Base-by-base conservation (phyloP, 2,113 vertebrate genomes). In the Gnathonemus echidnorhynchus region DNA sequence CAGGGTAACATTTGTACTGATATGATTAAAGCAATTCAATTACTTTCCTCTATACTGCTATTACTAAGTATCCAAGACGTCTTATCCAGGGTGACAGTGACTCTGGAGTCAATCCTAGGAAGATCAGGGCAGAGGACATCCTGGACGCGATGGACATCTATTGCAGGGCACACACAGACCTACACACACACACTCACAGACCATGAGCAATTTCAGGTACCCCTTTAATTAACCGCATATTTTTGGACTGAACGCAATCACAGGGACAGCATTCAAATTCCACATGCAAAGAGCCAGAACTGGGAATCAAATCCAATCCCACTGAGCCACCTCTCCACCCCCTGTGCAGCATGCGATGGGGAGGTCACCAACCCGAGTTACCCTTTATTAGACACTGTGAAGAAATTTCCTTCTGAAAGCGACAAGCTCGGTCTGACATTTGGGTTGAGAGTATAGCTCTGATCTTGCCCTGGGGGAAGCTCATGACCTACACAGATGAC, bases 1-100 rank as follows among this genome's bases (percentile, higher is more conserved):
- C 46, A 66, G 83, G 15, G 85, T 86, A 90, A 86, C 77, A 66
- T 66, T 86, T 86, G 39, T 52, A 6, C 45, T 86, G 24, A 90
- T 90, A 15, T 13, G 56, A 90, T 89, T 83, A 83, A 7, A 53
- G 89, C 53, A 90, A 90, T 85, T 90, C 15, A 62, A 90, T 86
- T 56, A 53, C 74, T 84, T 24, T 39, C 35, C 5, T 50, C 53
- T 62, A 52, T 52, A 66, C 17, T 58, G 39, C 77, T 48, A n/a
- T 46, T 3, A 66, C 2, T 62, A n/a, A 27, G 62, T 70, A 70
- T 70, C 62, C 62, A 70, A 70, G 27, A 70, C 10, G n/a, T 39
- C 74, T 42, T 39, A 42, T 80, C 74, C 31, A 80, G 74, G 74
- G 74, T 80, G 31, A 42, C 35, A 80, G 74, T 80, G 31, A 80